These are phyloP conservation scores for Puffinus mauretanicus DNA, from an alignment of 2,113 vertebrate species.

Conservation along the genomic window DNA sequence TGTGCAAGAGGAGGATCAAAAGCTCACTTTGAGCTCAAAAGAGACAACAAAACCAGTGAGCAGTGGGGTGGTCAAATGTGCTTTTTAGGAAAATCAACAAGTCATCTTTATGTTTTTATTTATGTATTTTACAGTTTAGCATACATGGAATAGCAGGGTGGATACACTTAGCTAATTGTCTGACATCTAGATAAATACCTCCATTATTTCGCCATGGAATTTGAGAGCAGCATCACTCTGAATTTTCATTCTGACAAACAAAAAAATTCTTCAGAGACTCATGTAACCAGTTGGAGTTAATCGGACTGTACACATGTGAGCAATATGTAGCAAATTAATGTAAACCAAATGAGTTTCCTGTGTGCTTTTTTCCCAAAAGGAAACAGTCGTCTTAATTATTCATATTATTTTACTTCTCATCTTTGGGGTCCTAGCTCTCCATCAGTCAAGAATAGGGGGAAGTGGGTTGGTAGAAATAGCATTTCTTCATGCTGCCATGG, in stretches of 20 bases:
- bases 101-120: background rate
- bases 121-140: background rate
- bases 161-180: background rate
- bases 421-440: background rate
- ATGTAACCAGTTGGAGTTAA: background rate
- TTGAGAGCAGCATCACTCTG: background rate
- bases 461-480: background rate
- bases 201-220: background rate
- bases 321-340: slow-evolving; percentile 1
- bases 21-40: background rate
- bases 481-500: background rate
- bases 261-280: background rate
- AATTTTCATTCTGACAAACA: background rate
- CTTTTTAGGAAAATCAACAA: background rate
- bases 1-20: background rate
- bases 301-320: background rate
- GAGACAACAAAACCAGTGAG: background rate
- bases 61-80: background rate
- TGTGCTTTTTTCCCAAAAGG: background rate
- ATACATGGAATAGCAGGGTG: background rate
- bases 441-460: background rate
- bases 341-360: background rate
- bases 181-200: background rate
- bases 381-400: background rate
- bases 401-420: background rate